These are phyloP conservation scores for Micoletzkya japonica DNA, from an alignment of 2,888 invertebrate genomes.

Conservation along the genomic window DNA sequence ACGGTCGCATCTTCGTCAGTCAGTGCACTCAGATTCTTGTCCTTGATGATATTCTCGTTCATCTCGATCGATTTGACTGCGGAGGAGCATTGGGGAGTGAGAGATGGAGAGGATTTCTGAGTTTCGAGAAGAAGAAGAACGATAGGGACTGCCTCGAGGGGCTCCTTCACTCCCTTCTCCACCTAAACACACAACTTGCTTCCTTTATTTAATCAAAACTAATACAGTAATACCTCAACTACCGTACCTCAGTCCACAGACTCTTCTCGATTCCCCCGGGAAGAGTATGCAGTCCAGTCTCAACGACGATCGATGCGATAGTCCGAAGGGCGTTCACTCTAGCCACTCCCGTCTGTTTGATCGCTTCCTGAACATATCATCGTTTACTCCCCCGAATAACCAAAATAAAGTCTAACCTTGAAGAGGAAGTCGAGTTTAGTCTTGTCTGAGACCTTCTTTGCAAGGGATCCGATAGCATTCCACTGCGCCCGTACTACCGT, in stretches of 20 bases:
- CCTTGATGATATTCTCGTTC: constrained; percentile 20
- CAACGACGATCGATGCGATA: constrained; percentile 2
- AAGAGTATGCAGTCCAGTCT: constrained; percentile 12
- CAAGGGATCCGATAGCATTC: constrained; percentile 31
- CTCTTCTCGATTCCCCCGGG: constrained; percentile 16
- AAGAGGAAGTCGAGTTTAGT: constrained; percentile 17
- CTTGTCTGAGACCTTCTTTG: constrained; percentile 9
- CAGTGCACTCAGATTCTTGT: constrained; percentile 8
- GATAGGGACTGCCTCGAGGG: constrained; percentile 36
- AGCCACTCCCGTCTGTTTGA: constrained; percentile 9
- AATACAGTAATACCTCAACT: no score
- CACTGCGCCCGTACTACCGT: constrained; percentile 39
- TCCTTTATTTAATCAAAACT: no score
- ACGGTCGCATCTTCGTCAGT: constrained; percentile 12
- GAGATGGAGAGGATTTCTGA: constrained; percentile 2
- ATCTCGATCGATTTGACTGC: constrained; percentile 5
- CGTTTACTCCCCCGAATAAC: not conserved
- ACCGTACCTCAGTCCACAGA: not conserved
- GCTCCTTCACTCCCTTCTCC: constrained; percentile 35
- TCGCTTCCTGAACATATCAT: constrained; percentile 12
- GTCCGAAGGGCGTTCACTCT: not conserved
- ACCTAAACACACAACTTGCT: no score
- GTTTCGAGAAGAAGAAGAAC: constrained; percentile 34
- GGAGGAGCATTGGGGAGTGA: not conserved
- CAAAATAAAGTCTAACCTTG: constrained; percentile 1